Evolutionary conservation across 2,113 vertebrate genomes (phyloP), one percentile per base, ranked within the genome.

Genomic region (Dasyornis broadbenti): DNA sequence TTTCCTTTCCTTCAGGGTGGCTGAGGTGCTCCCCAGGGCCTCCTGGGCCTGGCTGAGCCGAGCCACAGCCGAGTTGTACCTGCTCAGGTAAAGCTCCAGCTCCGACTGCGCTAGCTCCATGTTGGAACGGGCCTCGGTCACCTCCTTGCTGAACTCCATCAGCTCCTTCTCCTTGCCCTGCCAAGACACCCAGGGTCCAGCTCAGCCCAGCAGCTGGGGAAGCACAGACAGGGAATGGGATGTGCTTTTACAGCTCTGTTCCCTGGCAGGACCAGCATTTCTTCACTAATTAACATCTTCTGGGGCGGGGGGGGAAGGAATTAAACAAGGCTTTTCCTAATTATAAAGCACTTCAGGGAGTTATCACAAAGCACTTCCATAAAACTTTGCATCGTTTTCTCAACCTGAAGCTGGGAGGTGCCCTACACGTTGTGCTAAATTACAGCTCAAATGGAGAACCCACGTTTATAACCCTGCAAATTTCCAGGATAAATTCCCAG

Each of bases 101-200:
- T 99, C 99, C 0, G 99, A 98, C 35, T 99, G 99, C 11, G 98
- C 98, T 3, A 99, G 92, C 11, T 99, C 98, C 98, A 99, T 98
- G 59, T 96, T 98, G 28, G 99, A 99, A 47, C 98, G 98, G 0
- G 98, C 98, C 97, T 99, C 99, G 33, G 98, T 99, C 88, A 99
- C 99, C 2, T 90, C 97, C 97, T 98, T 99, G 64, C 98, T 99
- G 33, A 99, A 97, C 90, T 98, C 98, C 98, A 99, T 98, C n/a
- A 99, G 98, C 96, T 99, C 98, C 44, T 98, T 98, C 96, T 99
- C 99, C 96, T 98, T 99, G 87, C 63, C 96, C 99, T 99, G 96
- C 89, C 91, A 64, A 88, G 78, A 78, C 4, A 47, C 13, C 84
- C 49, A 8, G 57, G 4, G 35, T 13, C 65, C 44, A 94, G 66